These are phyloP conservation scores for Epizoanthus fatuus DNA, from an alignment of 92 coral and sea anemone species.

Conservation along the genomic window DNA sequence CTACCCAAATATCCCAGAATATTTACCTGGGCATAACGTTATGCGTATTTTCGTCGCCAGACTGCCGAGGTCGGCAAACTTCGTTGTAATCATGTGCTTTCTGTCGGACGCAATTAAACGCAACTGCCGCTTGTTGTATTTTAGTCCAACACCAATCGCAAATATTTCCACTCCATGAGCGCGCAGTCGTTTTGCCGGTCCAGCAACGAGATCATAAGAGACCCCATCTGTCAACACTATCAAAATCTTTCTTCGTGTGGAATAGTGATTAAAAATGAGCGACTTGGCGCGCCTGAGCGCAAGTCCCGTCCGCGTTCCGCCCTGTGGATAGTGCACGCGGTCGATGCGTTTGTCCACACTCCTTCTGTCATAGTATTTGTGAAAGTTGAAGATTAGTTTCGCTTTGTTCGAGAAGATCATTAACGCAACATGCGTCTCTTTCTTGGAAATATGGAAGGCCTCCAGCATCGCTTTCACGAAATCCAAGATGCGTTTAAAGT, in stretches of 20 bases:
- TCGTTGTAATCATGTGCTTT: slow-evolving; percentile 31
- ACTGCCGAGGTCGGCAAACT: slow-evolving; percentile 39
- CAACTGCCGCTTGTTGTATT: slow-evolving; percentile 35
- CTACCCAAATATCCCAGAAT: not conserved
- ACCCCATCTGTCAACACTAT: slow-evolving; percentile 46
- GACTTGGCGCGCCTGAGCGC: slow-evolving; percentile 85
- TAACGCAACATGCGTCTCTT: slow-evolving; percentile 85
- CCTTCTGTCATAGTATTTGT: slow-evolving; percentile 74
- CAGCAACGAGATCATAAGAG: slow-evolving; percentile 22
- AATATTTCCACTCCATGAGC: slow-evolving; percentile 35
- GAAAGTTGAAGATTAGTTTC: slow-evolving; percentile 73
- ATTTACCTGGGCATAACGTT: slow-evolving; percentile 43
- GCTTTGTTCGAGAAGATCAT: slow-evolving; percentile 85
- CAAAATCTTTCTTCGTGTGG: slow-evolving; percentile 51
- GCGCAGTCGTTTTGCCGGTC: slow-evolving; percentile 37
- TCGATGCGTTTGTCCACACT: slow-evolving; percentile 80
- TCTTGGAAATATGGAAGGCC: slow-evolving; percentile 83
- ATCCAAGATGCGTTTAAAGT: slow-evolving; percentile 83
- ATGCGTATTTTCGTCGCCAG: slow-evolving; percentile 31
- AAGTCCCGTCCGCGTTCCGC: slow-evolving; percentile 91
- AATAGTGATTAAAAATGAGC: slow-evolving; percentile 65
- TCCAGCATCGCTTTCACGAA: slow-evolving; percentile 83
- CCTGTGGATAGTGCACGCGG: slow-evolving; percentile 76
- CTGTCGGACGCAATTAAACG: slow-evolving; percentile 18
- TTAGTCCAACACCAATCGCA: slow-evolving; percentile 26